A percentile compares a stretch with the other conserved stretches of the same genome.
phyloP scores from a whole-genome alignment of 2,888 invertebrate species.

The Sinodicranocentrus sp. region DNA sequence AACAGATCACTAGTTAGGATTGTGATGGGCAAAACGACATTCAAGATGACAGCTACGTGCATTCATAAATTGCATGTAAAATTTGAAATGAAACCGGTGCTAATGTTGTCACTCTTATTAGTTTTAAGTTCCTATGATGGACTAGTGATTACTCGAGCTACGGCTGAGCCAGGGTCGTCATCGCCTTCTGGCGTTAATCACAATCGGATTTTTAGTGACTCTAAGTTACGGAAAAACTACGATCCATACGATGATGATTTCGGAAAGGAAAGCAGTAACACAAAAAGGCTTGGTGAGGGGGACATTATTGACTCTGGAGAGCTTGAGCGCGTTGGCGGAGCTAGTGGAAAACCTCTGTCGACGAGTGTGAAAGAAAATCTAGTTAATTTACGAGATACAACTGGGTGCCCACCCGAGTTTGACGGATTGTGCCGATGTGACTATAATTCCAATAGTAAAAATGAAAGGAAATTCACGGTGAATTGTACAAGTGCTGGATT shows the following conservation, averaged over 20 bases:
- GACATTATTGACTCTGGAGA: constrained; percentile 42
- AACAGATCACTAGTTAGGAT: neutral
- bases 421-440: constrained; percentile 48
- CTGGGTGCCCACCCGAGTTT: constrained; percentile 50
- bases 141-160: neutral
- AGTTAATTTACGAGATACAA: constrained; percentile 17
- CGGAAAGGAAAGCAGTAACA: neutral
- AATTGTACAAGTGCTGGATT: constrained; percentile 86
- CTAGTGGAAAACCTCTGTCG: constrained; percentile 44
- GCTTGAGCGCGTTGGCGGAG: constrained; percentile 38
- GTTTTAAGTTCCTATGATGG: constrained; percentile 31
- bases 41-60: neutral
- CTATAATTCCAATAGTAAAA: neutral
- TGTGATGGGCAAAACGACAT: neutral
- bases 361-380: constrained; percentile 36
- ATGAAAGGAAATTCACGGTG: constrained; percentile 78
- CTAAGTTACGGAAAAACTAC: neutral
- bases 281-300: constrained; percentile 23
- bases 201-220: constrained; percentile 38
- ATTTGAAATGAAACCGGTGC: constrained; percentile 37
- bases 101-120: constrained; percentile 15
- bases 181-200: constrained; percentile 27
- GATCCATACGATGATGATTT: constrained; percentile 38
- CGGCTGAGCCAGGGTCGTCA: constrained; percentile 1
- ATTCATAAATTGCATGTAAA: neutral